Base-by-base conservation (phyloP, 1,140 invertebrate species). In the Argopecten irradians region DNA sequence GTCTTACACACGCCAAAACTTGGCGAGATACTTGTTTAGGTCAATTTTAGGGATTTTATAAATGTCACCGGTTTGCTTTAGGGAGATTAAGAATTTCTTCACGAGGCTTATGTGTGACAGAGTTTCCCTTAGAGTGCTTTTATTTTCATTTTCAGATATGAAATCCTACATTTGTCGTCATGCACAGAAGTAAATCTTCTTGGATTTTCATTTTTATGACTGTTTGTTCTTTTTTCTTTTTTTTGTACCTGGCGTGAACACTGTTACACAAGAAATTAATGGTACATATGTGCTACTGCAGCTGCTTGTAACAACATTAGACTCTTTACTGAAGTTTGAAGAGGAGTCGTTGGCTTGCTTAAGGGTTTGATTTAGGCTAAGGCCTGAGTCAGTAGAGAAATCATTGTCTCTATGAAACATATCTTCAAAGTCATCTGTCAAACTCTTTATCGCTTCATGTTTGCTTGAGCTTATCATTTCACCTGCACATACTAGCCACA, bases 51-150 rank as follows among this genome's bases (percentile, higher is more conserved):
- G 83, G 1, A 88, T 55, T 28, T 34, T 16, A 41, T 85, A 33
- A 22, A 88, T 35, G 39, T 39, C 14, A 14, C 87, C 35, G 7
- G 0, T 35, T 36, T 88, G 32, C 0, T 41, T 33, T 55, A 55
- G 35, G n/a, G 46, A 32, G 28, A 11, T 82, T 5, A 88, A 32
- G 33, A 84, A 13, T 83, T 14, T 5, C 14, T 22, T 22, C n/a
- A 85, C 34, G 5, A 84, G 28, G 8, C 8, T 82, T 0, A 86
- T 36, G n/a, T 86, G 46, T 0, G 19, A 34, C 36, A 82, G 32
- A 0, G 86, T 88, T 88, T 88, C 82, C 28, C 41, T 82, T 14
- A 34, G 8, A 1, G 87, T 88, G 84, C 35, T 88, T 83, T 84
- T 43, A 36, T 85, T 88, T 34, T 88, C 84, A 86, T 88, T 41